Base-by-base conservation (phyloP, 2,888 invertebrate genomes). In the Phyllotreta striolata region DNA sequence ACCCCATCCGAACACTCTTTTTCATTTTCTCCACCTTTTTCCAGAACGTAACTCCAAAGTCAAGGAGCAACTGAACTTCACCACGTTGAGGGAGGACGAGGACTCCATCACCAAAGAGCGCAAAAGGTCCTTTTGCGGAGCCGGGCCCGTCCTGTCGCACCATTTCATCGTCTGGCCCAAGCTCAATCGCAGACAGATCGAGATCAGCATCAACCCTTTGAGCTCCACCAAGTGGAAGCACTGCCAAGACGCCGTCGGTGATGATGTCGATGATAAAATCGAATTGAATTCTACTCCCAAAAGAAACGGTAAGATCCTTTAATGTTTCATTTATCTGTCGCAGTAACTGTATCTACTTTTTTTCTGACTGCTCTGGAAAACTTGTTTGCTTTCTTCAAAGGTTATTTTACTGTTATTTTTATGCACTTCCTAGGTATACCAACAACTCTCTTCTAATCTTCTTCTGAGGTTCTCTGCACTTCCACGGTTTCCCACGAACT, bases 101-200 rank as follows among this genome's bases (percentile, higher is more conserved):
- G 52, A 62, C 5, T 55, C 54, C 24, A 13, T 62, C 6, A 44
- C 66, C 7, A 66, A 64, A 57, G 66, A 68, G 37, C 68, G 66
- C 39, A 68, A 63, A 47, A 66, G 62, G 1, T 44, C 64, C 24
- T 66, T 64, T 54, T 68, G 68, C 44, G 68, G 68, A 0, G 57
- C 58, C 3, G 68, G 68, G 10, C 68, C 68, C 13, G 55, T 68
- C 12, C 54, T 68, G 7, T 66, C 64, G 6, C 64, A 64, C 12
- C 59, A 64, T 37, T 66, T 59, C n/a, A 55, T 58, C 4, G 64
- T 60, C 13, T 68, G 68, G 68, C 68, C 68, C 1, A 68, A 60
- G 60, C 38, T 66, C 7, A 66, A 66, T 14, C 63, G 61, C 14
- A 62, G 52, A 14, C 62, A 57, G 43, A 64, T 68, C 44, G 66